Evolutionary conservation across 2,113 vertebrate species (phyloP), one percentile per base, ranked within the genome.

Genomic region (Sardina pilchardus): DNA sequence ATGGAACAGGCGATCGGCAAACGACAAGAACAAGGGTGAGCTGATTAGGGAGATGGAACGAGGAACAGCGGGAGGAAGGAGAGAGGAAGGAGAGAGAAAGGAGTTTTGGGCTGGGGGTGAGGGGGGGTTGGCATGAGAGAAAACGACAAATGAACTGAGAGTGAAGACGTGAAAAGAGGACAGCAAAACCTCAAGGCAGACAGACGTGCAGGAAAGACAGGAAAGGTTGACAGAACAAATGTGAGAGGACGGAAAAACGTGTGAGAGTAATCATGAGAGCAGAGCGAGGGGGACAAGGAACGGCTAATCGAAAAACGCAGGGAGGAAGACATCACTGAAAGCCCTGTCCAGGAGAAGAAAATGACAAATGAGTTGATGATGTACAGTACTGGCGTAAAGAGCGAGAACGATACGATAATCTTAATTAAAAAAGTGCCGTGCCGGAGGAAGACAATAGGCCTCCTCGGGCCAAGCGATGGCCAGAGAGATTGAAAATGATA

Each of bases 211-310:
- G 9, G 10, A 26, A 36, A 2, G 30, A 39, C 71, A 78, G 71
- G 4, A 34, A 34, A 5, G 12, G n/a, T 71, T 71, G 63, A 8
- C 59, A 30, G 63, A 30, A 71, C 63, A 10, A 71, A 30, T 8
- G n/a, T 1, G 9, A 26, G 2, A 71, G 63, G 26, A 71, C 10
- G 26, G 26, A 71, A 71, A 71, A 71, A 26, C 12, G 26, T 30
- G 8, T 71, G 26, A 7, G n/a, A 30, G 63, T 34, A 26, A 30
- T 71, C 30, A 30, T 71, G 63, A 34, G 10, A 78, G n/a, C 67
- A 30, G 30, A 26, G 24, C 24, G 0, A 47, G 81, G 83, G 90
- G 91, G 90, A 78, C 85, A 87, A 90, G 91, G 91, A 39, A 34
- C 16, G 71, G 26, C 30, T 17, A 4, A 16, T 78, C 30, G 34